phyloP scores from a whole-genome alignment of 1,140 invertebrate genomes.

The Whitmania pigra region DNA sequence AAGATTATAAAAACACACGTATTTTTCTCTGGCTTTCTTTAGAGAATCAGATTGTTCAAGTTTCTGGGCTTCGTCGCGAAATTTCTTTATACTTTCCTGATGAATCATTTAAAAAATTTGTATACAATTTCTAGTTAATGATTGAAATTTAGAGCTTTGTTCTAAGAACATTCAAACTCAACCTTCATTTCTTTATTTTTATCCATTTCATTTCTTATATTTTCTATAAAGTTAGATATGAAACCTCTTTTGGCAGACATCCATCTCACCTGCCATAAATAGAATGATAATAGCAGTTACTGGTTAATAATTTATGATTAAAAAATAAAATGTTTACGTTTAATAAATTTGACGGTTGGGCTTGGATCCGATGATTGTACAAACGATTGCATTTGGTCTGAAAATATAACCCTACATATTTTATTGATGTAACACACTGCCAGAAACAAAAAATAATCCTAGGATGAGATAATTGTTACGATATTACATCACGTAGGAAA shows the following conservation, averaged over 20 bases:
- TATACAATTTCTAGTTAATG: background rate
- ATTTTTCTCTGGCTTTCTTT: constrained; percentile 65
- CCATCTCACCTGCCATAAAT: constrained; percentile 30
- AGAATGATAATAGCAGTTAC: background rate
- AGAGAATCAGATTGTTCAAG: constrained; percentile 93
- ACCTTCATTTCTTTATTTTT: constrained; percentile 96
- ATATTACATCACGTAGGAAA: too few relatives aligned
- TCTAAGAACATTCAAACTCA: constrained; percentile 15
- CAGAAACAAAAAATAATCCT: too few relatives aligned
- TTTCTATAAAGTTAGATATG: constrained; percentile 76
- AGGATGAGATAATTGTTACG: too few relatives aligned
- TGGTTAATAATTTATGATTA: too few relatives aligned
- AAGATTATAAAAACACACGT: constrained; percentile 34
- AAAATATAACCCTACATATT: too few relatives aligned
- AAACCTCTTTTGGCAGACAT: constrained; percentile 47
- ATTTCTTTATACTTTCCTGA: constrained; percentile 80
- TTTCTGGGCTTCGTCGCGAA: constrained; percentile 87
- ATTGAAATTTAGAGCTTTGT: background rate
- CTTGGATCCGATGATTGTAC: too few relatives aligned
- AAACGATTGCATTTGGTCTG: too few relatives aligned
- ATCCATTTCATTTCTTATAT: constrained; percentile 79
- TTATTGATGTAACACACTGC: too few relatives aligned
- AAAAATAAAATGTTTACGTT: too few relatives aligned
- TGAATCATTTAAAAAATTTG: constrained; percentile 16
- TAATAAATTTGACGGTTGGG: too few relatives aligned